Conservation (phyloP, 1,140 invertebrate genomes). For the Drosophila malerkotliana region DNA sequence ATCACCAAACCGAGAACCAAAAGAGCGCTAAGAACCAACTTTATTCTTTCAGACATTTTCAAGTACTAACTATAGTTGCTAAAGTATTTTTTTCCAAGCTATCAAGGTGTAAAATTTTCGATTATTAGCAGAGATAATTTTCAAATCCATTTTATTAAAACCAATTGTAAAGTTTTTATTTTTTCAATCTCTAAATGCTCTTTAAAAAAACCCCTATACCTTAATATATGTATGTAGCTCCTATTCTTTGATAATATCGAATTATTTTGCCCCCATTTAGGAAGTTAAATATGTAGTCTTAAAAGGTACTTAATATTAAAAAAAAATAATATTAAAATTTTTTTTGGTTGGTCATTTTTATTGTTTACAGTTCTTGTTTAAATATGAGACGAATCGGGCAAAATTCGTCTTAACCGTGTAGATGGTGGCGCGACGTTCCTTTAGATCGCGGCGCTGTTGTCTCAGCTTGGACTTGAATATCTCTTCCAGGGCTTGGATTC, state of each 20-base stretch:
- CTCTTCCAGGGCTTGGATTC: slow-evolving; percentile 86
- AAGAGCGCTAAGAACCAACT: not conserved
- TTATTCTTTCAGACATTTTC: slow-evolving; percentile 8
- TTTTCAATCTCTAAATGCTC: not conserved
- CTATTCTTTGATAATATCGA: no score
- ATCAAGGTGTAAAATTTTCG: not conserved
- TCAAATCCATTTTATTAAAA: not conserved
- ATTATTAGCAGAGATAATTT: not conserved
- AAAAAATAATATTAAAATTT: no score
- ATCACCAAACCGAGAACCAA: not conserved
- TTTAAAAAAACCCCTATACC: no score
- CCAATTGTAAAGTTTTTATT: not conserved
- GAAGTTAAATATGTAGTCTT: no score
- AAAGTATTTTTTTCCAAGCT: not conserved
- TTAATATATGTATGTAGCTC: no score
- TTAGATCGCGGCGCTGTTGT: slow-evolving; percentile 87
- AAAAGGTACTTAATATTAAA: no score
- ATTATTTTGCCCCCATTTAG: not conserved
- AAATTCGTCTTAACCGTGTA: slow-evolving; percentile 89
- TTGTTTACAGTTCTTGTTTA: slow-evolving; percentile 60
- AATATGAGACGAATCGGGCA: slow-evolving; percentile 89
- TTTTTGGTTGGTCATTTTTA: slow-evolving; percentile 13
- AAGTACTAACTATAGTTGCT: not conserved
- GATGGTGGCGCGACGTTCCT: slow-evolving; percentile 88
- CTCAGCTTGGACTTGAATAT: slow-evolving; percentile 88